Evolutionary conservation across 2,797 vertebrate species (phyloP), one percentile per base, ranked within the genome.

Genomic region (Clarias laeviceps): DNA sequence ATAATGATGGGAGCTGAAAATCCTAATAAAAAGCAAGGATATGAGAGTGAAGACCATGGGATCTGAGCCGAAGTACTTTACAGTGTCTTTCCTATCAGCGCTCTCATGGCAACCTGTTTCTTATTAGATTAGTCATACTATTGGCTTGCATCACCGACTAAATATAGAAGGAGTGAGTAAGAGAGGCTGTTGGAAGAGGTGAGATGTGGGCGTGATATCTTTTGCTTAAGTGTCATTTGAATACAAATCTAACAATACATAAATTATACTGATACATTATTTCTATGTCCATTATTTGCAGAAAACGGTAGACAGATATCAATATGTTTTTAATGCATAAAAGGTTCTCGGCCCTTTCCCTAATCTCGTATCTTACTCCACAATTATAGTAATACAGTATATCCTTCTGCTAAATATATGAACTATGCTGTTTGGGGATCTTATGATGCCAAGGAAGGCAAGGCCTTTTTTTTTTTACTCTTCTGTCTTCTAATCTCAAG

Each of bases 111-210:
- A 87, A 83, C 82, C 45, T 87, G 85, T 84, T 87, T 84, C 86
- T 74, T 79, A 66, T 87, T 76, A 87, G 70, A 78, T 83, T 87
- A 89, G 79, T 87, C 88, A 89, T 69, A 78, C 72, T 83, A 85
- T 82, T 85, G 81, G 84, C 76, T 87, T 84, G 61, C 82, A 80
- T 86, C 80, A 79, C 22, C 24, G n/a, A 54, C 84, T 87, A 87
- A 87, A 87, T 82, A 85, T 85, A 87, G 86, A 80, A 17, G 29
- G 34, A 76, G 45, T 6, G 76, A 80, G 68, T 29, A 32, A 78
- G 66, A 4, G 80, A 61, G 56, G 32, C 50, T 82, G 64, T 34
- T 64, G 50, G n/a, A 32, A 66, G 66, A 66, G 64, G 82, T 8
- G 77, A 77, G 34, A 37, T 65, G 80, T 24, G 79, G 70, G 72